Conservation (phyloP, 2,797 vertebrate genomes). For the Melanotaenia maccullochi region DNA sequence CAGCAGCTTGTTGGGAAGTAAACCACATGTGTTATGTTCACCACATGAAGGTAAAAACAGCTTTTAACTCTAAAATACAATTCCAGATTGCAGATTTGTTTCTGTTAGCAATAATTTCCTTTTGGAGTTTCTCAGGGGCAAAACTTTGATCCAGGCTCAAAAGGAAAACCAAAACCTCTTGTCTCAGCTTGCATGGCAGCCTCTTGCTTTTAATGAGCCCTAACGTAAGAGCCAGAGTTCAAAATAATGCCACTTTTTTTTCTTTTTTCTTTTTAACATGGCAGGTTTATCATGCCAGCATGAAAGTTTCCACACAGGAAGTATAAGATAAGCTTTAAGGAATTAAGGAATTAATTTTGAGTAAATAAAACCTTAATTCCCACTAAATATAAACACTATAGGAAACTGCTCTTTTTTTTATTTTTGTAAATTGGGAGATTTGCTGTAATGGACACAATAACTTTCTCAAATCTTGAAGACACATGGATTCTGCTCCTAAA, state of each 20-base stretch:
- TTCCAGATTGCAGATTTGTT: constrained; percentile 58
- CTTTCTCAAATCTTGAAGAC: not conserved
- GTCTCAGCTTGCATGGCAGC: constrained; percentile 5
- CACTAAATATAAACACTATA: not conserved
- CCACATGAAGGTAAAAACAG: constrained; percentile 48
- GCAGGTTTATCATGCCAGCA: constrained; percentile 23
- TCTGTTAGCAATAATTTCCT: constrained; percentile 42
- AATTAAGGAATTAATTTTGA: not conserved
- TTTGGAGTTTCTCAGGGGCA: constrained; percentile 29
- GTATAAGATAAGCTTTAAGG: not conserved
- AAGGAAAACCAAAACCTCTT: constrained; percentile 30
- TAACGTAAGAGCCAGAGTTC: constrained; percentile 8
- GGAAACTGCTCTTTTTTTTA: too few species aligned
- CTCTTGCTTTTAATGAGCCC: constrained; percentile 30
- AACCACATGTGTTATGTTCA: constrained; percentile 14
- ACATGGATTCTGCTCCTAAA: too few species aligned
- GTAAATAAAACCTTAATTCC: not conserved
- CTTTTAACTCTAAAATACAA: constrained; percentile 45
- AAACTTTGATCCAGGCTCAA: constrained; percentile 27
- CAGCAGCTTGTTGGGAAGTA: constrained; percentile 17
- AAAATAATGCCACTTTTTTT: constrained; percentile 16
- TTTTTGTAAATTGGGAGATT: too few species aligned
- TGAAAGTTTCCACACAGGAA: constrained; percentile 13
- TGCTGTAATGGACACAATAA: too few species aligned
- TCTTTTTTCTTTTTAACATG: constrained; percentile 15